A percentile compares a stretch with the other conserved stretches of the same genome.
Evolutionary conservation across 2,797 vertebrate species (phyloP).

Genomic region (Schizothorax lantsangensis): DNA sequence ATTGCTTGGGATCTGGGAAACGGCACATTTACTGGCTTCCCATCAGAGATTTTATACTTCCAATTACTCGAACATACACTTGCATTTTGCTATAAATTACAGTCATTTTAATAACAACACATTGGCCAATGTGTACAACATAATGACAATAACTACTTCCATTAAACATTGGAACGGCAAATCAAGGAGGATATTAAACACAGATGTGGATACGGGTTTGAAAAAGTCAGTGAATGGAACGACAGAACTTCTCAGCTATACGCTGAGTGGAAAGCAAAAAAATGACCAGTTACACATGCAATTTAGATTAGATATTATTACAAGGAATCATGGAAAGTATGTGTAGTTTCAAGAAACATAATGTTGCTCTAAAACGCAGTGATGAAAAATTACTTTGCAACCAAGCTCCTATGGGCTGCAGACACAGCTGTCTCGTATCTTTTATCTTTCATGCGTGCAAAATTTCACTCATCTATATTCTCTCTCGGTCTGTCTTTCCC

Average conservation of each 20-base stretch:
- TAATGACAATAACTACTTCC: constrained; percentile 59
- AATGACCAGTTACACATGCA: constrained; percentile 48
- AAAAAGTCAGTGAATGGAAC: constrained; percentile 43
- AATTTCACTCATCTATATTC: constrained; percentile 57
- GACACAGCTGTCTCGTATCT: constrained; percentile 62
- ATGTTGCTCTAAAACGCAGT: constrained; percentile 48
- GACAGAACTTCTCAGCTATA: constrained; percentile 29
- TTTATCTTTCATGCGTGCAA: constrained; percentile 64
- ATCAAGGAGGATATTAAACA: constrained; percentile 51
- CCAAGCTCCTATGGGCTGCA: neutral
- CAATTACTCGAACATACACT: constrained; percentile 28
- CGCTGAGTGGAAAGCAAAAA: constrained; percentile 25
- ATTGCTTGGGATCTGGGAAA: constrained; percentile 42
- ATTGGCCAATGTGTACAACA: constrained; percentile 50
- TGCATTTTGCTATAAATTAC: constrained; percentile 56
- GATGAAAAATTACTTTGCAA: constrained; percentile 58
- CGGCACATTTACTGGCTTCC: constrained; percentile 18
- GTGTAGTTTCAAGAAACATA: constrained; percentile 59
- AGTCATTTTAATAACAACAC: constrained; percentile 51
- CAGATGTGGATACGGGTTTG: constrained; percentile 46
- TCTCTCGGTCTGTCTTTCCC: constrained; percentile 20
- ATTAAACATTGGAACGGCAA: constrained; percentile 51
- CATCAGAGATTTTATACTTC: constrained; percentile 50
- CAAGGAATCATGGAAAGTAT: constrained; percentile 49
- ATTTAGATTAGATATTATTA: constrained; percentile 62